Evolutionary conservation across 1,140 invertebrate species (phyloP).

Genomic region (Diorhabda carinulata): DNA sequence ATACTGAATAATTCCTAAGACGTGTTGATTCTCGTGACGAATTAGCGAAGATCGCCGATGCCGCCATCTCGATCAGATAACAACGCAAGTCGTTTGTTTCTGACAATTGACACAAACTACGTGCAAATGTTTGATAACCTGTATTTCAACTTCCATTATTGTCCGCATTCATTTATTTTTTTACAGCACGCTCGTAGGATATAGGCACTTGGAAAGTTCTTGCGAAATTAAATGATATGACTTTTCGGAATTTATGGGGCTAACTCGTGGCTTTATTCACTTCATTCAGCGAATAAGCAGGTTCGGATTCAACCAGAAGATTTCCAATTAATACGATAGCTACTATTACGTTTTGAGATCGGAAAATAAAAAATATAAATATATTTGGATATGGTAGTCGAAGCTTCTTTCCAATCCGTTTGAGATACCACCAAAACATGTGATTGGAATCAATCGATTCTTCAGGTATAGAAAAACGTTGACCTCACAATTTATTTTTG

Average conservation of each 20-base stretch:
- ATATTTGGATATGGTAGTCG: too few species aligned
- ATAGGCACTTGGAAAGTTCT: conserved; percentile 22
- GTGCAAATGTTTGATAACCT: conserved; percentile 42
- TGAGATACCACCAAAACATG: too few species aligned
- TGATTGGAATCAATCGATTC: too few species aligned
- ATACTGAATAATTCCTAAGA: conserved; percentile 23
- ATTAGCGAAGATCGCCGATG: conserved; percentile 33
- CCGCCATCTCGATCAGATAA: conserved; percentile 38
- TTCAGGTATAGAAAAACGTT: too few species aligned
- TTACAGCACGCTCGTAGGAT: conserved; percentile 34
- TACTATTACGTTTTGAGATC: too few species aligned
- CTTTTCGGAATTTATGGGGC: conserved; percentile 22
- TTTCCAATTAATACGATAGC: too few species aligned
- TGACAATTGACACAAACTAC: conserved; percentile 41
- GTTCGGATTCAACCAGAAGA: background rate
- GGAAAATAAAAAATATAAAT: too few species aligned
- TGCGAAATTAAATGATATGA: conserved; percentile 32
- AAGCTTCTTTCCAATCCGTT: too few species aligned
- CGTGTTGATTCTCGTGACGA: conserved; percentile 14
- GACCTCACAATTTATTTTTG: too few species aligned
- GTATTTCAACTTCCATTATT: conserved; percentile 41
- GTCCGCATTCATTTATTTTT: conserved; percentile 39
- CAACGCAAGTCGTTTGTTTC: conserved; percentile 36
- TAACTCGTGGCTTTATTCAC: conserved; percentile 12
- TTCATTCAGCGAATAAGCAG: conserved; percentile 5